A percentile compares a stretch with the other conserved stretches of the same genome.
phyloP scores from a whole-genome alignment of 2,113 vertebrate species.

The Clupea harengus region DNA sequence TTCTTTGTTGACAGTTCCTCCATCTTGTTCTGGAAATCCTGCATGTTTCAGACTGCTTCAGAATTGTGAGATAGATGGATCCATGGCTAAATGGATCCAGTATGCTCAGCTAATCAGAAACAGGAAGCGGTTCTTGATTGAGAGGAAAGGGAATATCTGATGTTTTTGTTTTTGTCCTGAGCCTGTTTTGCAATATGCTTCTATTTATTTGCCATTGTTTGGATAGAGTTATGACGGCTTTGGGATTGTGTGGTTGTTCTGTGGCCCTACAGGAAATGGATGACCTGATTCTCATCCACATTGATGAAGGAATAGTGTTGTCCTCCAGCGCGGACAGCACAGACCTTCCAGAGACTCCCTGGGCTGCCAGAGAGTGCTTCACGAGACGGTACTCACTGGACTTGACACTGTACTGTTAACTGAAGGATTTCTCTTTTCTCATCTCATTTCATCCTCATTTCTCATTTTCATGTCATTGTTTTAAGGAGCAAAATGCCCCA shows the following conservation, averaged over 20 bases:
- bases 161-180: not conserved
- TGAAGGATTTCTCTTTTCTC: not conserved
- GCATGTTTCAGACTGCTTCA: not conserved
- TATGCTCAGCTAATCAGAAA: not conserved
- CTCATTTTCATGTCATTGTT: not conserved
- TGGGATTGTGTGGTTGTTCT: slow-evolving; percentile 10
- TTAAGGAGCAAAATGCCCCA: not conserved
- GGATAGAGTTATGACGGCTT: not conserved
- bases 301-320: slow-evolving; percentile 81
- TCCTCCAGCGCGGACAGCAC: slow-evolving; percentile 61
- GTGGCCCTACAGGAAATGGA: slow-evolving; percentile 79
- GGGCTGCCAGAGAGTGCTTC: slow-evolving; percentile 79
- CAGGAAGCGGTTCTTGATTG: not conserved
- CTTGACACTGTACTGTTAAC: not conserved
- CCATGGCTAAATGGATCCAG: not conserved
- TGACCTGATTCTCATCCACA: slow-evolving; percentile 85
- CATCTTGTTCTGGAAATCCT: not conserved
- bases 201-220: not conserved
- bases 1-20: not conserved
- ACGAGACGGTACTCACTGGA: slow-evolving; percentile 75
- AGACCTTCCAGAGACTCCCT: slow-evolving; percentile 78
- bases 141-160: not conserved
- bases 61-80: not conserved
- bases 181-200: not conserved
- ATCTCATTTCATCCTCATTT: too few relatives aligned